Percentiles rank a stretch among this genome's conserved stretches.
These are phyloP conservation scores for Ceratoteleas bidentatus DNA, from an alignment of 1,140 invertebrate genomes.

Conservation along the genomic window DNA sequence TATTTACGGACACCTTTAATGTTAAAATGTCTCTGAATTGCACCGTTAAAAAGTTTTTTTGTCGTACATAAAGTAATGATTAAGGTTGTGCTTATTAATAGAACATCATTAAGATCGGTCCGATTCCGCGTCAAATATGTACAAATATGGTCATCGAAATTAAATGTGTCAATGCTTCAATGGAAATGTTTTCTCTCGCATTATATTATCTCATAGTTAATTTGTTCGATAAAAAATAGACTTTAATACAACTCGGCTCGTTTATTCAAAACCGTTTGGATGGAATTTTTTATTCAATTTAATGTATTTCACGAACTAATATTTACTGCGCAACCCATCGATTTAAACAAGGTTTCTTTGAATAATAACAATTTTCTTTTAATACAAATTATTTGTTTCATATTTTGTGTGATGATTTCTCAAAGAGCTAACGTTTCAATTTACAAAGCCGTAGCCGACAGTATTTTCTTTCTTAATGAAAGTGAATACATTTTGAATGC, in stretches of 20 bases:
- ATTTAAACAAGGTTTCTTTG: too few species aligned
- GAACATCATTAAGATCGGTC: conserved; percentile 7
- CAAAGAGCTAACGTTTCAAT: neutral
- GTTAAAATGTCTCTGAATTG: too few species aligned
- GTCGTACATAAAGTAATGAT: neutral
- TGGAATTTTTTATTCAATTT: too few species aligned
- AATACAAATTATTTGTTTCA: too few species aligned
- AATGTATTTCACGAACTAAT: too few species aligned
- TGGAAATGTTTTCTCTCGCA: neutral
- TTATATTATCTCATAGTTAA: neutral
- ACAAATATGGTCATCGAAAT: conserved; percentile 7
- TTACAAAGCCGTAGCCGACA: neutral
- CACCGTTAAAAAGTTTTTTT: too few species aligned
- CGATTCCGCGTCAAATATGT: conserved; percentile 1
- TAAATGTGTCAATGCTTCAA: neutral
- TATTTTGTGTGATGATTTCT: neutral
- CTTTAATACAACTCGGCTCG: too few species aligned
- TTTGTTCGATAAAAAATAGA: conserved; percentile 1
- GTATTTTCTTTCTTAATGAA: neutral
- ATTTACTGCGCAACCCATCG: too few species aligned
- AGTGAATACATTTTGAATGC: conserved; percentile 12
- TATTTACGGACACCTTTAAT: neutral
- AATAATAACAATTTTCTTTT: too few species aligned
- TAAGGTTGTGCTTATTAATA: conserved; percentile 1
- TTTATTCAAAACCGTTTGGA: too few species aligned